Evolutionary conservation across 2,113 vertebrate species (phyloP).

Genomic region (Megaceryle maxima): DNA sequence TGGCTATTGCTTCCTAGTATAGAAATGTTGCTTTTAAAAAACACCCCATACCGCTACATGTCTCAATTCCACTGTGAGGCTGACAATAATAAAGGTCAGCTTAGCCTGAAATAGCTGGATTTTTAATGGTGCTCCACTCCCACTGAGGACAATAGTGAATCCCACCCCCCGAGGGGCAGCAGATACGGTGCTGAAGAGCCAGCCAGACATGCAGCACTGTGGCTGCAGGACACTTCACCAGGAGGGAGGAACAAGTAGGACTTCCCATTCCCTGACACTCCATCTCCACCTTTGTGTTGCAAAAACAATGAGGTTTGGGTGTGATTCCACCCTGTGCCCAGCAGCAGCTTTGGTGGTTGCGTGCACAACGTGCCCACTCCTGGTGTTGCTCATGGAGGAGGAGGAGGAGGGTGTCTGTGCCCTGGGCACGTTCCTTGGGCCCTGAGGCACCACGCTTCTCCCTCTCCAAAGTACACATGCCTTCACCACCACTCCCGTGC

Average conservation of each 20-base stretch:
- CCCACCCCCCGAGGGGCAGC: background rate
- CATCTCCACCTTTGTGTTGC: slow-evolving; percentile 49
- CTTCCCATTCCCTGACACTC: background rate
- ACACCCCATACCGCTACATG: background rate
- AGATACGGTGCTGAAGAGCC: background rate
- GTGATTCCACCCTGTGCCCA: slow-evolving; percentile 18
- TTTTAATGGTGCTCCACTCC: background rate
- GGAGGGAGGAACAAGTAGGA: background rate
- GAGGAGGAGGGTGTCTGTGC: background rate
- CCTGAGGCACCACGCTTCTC: slow-evolving; percentile 28
- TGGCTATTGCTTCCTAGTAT: background rate
- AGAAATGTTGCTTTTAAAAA: background rate
- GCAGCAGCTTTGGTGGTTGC: slow-evolving; percentile 2
- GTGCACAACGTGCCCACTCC: slow-evolving; percentile 51
- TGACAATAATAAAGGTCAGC: background rate
- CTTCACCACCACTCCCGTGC: background rate
- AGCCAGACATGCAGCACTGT: rapidly evolving
- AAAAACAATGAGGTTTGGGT: slow-evolving; percentile 45
- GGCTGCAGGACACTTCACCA: background rate
- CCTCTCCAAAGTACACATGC: slow-evolving; percentile 13
- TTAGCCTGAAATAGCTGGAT: background rate
- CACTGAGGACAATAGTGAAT: background rate
- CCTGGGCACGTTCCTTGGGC: background rate
- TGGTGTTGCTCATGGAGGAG: slow-evolving; percentile 48
- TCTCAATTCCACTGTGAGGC: background rate